These are phyloP conservation scores for Zaprionus camerounensis DNA, from an alignment of 1,140 invertebrate species.

Conservation along the genomic window DNA sequence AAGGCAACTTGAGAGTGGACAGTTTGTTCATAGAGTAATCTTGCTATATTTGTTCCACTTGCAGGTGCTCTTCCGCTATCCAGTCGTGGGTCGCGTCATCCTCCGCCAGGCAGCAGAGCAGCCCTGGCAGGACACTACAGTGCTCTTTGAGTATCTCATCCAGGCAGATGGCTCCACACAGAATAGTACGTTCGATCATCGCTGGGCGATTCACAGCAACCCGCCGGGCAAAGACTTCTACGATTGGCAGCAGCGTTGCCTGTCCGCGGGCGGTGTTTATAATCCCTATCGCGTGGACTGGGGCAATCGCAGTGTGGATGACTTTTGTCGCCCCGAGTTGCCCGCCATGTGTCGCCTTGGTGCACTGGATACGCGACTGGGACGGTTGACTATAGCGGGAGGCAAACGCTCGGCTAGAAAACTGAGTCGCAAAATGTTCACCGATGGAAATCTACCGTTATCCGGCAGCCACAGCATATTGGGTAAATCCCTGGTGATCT, in stretches of 20 bases:
- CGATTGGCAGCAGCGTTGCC: slow-evolving; percentile 93
- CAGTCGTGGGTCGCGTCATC: slow-evolving; percentile 93
- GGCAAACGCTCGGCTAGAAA: slow-evolving; percentile 87
- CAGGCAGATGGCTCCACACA: slow-evolving; percentile 93
- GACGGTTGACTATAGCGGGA: slow-evolving; percentile 90
- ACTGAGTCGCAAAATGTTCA: slow-evolving; percentile 91
- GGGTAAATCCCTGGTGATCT: slow-evolving; percentile 94
- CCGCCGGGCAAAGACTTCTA: slow-evolving; percentile 93
- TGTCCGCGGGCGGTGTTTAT: slow-evolving; percentile 91
- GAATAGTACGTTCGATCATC: slow-evolving; percentile 91
- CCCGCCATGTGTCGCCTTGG: slow-evolving; percentile 88
- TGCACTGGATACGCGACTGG: slow-evolving; percentile 89
- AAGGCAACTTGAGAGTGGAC: not conserved
- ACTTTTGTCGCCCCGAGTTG: slow-evolving; percentile 86
- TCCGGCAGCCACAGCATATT: slow-evolving; percentile 90
- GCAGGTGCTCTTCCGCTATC: slow-evolving; percentile 90
- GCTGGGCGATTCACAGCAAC: slow-evolving; percentile 88
- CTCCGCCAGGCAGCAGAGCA: slow-evolving; percentile 93
- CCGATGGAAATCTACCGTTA: slow-evolving; percentile 91
- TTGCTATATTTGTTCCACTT: not conserved
- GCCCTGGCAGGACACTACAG: slow-evolving; percentile 92
- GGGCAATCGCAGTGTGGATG: slow-evolving; percentile 85
- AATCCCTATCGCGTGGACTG: slow-evolving; percentile 91
- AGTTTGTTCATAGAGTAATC: not conserved
- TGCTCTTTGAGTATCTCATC: slow-evolving; percentile 90